Evolutionary conservation across 2,797 vertebrate species (phyloP).

Genomic region (Moxostoma hubbsi): DNA sequence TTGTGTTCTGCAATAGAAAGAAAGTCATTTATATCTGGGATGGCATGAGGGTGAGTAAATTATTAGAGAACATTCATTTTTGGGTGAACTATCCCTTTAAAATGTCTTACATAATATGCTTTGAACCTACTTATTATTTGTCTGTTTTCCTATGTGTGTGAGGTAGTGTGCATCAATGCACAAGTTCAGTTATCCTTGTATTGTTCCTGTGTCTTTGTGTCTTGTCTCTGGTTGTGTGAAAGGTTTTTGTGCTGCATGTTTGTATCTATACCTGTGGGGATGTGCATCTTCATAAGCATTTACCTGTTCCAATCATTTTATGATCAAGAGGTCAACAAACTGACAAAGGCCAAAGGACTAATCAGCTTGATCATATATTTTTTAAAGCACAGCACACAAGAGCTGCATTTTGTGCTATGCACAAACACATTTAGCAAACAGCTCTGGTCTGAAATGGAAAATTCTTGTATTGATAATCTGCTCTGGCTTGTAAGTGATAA

Average conservation of each 20-base stretch:
- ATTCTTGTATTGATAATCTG: not conserved
- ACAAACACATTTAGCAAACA: slow-evolving; percentile 38
- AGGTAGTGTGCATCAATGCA: slow-evolving; percentile 13
- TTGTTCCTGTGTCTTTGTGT: slow-evolving; percentile 32
- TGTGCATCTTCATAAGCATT: slow-evolving; percentile 4
- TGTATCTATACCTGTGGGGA: slow-evolving; percentile 33
- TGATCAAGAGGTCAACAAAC: not conserved
- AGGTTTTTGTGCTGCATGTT: slow-evolving; percentile 27
- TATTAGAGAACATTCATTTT: too few relatives aligned
- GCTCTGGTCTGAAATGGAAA: slow-evolving; percentile 31
- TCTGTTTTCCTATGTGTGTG: slow-evolving; percentile 40
- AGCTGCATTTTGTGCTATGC: slow-evolving; percentile 27
- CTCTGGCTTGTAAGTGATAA: slow-evolving; percentile 26
- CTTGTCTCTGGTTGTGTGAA: slow-evolving; percentile 41
- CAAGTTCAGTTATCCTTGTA: not conserved
- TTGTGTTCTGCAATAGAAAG: too few relatives aligned
- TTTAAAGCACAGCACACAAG: slow-evolving; percentile 24
- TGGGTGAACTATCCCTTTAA: not conserved
- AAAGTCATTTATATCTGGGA: too few relatives aligned
- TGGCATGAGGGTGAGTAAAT: too few relatives aligned
- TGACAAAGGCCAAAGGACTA: slow-evolving; percentile 10
- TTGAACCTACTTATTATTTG: slow-evolving; percentile 46
- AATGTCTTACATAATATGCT: slow-evolving; percentile 16
- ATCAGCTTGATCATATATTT: slow-evolving; percentile 7
- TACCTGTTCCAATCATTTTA: slow-evolving; percentile 21